Evolutionary conservation across 2,888 invertebrate genomes (phyloP).

Genomic region (Cyaniris semiargus): DNA sequence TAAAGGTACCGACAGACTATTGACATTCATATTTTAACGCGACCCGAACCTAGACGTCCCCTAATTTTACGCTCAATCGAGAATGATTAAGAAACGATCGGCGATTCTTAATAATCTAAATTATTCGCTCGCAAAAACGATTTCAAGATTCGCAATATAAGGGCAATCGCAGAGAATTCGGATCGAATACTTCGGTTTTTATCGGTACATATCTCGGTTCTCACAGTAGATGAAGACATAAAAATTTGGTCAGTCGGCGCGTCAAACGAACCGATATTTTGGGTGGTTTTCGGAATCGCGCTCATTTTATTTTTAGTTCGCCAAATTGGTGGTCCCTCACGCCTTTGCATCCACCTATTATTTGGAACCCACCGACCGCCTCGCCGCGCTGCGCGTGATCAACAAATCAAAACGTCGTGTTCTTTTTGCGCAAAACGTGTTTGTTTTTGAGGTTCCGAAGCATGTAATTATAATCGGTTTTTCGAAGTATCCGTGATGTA

Average conservation of each 20-base stretch:
- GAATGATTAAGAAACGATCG: constrained; percentile 66
- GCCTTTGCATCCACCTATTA: constrained; percentile 73
- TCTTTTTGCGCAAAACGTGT: constrained; percentile 63
- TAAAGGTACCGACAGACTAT: constrained; percentile 65
- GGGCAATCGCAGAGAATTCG: constrained; percentile 61
- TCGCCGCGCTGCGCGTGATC: constrained; percentile 67
- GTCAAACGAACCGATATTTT: constrained; percentile 74
- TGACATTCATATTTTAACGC: constrained; percentile 74
- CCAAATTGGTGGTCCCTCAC: constrained; percentile 76
- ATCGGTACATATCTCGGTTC: constrained; percentile 59
- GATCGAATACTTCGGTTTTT: constrained; percentile 51
- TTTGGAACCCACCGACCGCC: constrained; percentile 64
- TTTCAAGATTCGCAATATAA: constrained; percentile 53
- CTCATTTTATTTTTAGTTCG: constrained; percentile 59
- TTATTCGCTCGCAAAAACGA: constrained; percentile 59
- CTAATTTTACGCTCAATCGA: constrained; percentile 77
- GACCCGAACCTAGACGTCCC: constrained; percentile 66
- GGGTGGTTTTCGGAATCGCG: constrained; percentile 60
- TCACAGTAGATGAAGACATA: constrained; percentile 77
- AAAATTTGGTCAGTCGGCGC: constrained; percentile 71
- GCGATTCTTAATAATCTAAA: constrained; percentile 48
- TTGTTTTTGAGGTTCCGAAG: constrained; percentile 73
- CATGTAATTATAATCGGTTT: constrained; percentile 70
- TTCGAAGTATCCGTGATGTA: constrained; percentile 58
- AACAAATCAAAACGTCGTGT: constrained; percentile 65